Conservation (phyloP, 2,888 invertebrate genomes). For the Agrochola circellaris region DNA sequence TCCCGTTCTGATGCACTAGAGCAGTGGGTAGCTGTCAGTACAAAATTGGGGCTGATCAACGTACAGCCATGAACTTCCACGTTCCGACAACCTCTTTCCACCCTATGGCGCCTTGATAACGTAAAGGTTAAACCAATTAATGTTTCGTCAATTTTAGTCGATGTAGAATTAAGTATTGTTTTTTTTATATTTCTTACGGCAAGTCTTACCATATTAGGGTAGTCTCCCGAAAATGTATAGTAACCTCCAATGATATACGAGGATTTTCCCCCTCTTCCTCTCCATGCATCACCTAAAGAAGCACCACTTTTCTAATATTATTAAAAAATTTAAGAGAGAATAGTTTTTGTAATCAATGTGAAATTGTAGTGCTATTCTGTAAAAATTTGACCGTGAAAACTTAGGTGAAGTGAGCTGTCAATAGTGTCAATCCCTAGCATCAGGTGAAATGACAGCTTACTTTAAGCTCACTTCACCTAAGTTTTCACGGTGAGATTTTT, state of each 20-base stretch:
- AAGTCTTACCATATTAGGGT: constrained; percentile 46
- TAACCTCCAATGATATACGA: constrained; percentile 41
- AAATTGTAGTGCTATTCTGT: too few relatives aligned
- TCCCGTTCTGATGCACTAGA: constrained; percentile 67
- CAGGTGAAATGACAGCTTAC: too few relatives aligned
- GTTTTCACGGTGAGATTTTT: too few relatives aligned
- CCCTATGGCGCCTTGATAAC: constrained; percentile 78
- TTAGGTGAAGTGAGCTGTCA: too few relatives aligned
- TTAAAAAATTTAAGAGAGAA: neutral
- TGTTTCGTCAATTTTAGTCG: neutral
- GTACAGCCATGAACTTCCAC: constrained; percentile 90
- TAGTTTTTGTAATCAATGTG: neutral
- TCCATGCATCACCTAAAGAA: constrained; percentile 16
- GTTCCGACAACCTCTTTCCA: constrained; percentile 71
- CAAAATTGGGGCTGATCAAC: constrained; percentile 91
- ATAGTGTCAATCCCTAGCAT: too few relatives aligned
- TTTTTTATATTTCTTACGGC: neutral
- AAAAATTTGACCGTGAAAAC: too few relatives aligned
- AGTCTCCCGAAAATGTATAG: constrained; percentile 40
- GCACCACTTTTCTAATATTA: neutral
- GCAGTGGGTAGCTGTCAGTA: constrained; percentile 94
- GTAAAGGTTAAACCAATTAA: too few relatives aligned
- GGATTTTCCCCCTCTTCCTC: constrained; percentile 17
- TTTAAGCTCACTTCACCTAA: too few relatives aligned
- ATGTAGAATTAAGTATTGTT: too few relatives aligned